Percentiles rank a stretch among this genome's conserved stretches.
Evolutionary conservation across 2,797 vertebrate species (phyloP).

Genomic region (Sebastes oblongus): DNA sequence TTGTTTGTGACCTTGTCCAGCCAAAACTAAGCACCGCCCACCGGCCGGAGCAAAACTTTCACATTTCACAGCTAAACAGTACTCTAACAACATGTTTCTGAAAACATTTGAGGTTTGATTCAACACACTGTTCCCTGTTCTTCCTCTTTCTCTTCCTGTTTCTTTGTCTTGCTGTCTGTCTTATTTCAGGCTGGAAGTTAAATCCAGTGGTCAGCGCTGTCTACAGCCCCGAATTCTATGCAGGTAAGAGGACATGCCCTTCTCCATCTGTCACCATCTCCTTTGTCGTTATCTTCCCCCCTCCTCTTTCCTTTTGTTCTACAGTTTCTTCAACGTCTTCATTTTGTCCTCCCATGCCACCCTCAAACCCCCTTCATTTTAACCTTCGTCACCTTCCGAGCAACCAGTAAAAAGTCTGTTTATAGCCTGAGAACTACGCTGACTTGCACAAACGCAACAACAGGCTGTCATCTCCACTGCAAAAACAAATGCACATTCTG

Average conservation of each 20-base stretch:
- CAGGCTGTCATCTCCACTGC: constrained; percentile 17
- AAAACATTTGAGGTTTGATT: too few relatives aligned
- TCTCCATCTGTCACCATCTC: constrained; percentile 36
- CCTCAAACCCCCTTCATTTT: neutral
- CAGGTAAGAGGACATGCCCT: constrained; percentile 85
- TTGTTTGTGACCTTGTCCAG: neutral
- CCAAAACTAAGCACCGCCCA: too few relatives aligned
- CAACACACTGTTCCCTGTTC: neutral
- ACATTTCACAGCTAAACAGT: neutral
- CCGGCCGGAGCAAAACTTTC: neutral
- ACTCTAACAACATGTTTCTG: too few relatives aligned
- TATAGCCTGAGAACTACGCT: constrained; percentile 34
- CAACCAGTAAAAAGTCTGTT: constrained; percentile 34
- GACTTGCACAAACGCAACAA: constrained; percentile 20
- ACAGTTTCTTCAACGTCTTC: constrained; percentile 9
- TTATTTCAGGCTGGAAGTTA: constrained; percentile 92
- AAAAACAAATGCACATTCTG: constrained; percentile 11
- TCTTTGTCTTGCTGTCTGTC: constrained; percentile 2
- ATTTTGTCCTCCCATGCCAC: neutral
- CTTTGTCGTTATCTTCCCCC: constrained; percentile 29
- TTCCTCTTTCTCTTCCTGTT: neutral
- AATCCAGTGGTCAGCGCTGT: constrained; percentile 98
- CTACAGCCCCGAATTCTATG: constrained; percentile 99
- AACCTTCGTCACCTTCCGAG: constrained; percentile 1
- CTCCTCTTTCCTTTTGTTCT: constrained; percentile 27